Evolutionary conservation across 2,888 invertebrate genomes (phyloP).

Genomic region (Myathropa florea): DNA sequence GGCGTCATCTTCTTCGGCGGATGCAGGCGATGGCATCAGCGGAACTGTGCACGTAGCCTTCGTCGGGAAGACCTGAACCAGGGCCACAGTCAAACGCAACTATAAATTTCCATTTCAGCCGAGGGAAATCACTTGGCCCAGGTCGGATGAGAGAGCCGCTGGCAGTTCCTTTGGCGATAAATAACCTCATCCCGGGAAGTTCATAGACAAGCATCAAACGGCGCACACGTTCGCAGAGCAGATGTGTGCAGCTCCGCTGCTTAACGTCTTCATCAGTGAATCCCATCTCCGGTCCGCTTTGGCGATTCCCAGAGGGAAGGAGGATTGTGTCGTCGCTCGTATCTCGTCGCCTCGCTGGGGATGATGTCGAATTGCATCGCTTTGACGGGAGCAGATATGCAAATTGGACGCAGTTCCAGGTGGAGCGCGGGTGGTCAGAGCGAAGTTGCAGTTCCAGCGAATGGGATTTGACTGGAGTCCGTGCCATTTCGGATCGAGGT

Average conservation of each 20-base stretch:
- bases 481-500: not conserved
- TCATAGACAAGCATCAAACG: not conserved
- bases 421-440: constrained; percentile 21
- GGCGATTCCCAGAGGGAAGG: not conserved
- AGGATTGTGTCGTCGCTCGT: not conserved
- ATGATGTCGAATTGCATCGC: constrained; percentile 7
- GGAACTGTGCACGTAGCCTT: constrained; percentile 13
- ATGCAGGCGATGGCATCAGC: constrained; percentile 23
- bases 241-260: constrained; percentile 12
- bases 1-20: constrained; percentile 23
- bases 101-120: constrained; percentile 50
- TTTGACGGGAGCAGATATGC: constrained; percentile 49
- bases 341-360: constrained; percentile 11
- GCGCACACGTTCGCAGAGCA: constrained; percentile 5
- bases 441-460: not conserved
- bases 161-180: constrained; percentile 43
- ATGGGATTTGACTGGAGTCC: not conserved
- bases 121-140: constrained; percentile 3
- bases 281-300: constrained; percentile 36
- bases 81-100: constrained; percentile 44
- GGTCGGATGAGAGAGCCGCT: not conserved
- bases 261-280: constrained; percentile 55
- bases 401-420: constrained; percentile 27
- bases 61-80: not conserved
- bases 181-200: constrained; percentile 31